phyloP scores from a whole-genome alignment of 2,113 vertebrate genomes.

The Caranx ignobilis region DNA sequence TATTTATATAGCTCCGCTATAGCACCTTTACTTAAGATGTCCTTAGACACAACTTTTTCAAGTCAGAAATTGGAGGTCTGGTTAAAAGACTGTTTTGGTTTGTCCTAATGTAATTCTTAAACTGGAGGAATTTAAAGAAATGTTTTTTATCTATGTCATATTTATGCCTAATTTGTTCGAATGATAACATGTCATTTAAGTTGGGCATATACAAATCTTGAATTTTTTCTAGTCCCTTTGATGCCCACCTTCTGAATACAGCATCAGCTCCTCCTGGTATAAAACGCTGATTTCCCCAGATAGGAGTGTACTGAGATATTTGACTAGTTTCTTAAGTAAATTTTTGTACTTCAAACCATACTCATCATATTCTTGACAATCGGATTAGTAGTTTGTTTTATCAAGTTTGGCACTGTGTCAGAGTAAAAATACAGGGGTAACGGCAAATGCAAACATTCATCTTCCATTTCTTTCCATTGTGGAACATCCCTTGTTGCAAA shows the following conservation, averaged over 20 bases:
- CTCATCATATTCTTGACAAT: too few species aligned
- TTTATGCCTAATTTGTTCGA: neutral
- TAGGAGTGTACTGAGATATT: too few species aligned
- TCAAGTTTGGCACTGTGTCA: too few species aligned
- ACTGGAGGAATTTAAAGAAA: neutral
- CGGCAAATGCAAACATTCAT: neutral
- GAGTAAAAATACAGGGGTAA: constrained; percentile 1
- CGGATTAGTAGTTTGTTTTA: too few species aligned
- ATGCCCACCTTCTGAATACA: neutral
- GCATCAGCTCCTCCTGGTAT: too few species aligned
- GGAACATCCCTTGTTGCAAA: neutral
- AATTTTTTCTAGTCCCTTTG: neutral
- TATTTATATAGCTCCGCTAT: neutral
- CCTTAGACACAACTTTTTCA: neutral
- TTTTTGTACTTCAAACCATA: too few species aligned
- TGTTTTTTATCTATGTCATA: neutral
- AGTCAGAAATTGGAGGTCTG: neutral
- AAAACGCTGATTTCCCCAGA: too few species aligned
- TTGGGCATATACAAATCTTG: neutral
- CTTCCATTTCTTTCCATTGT: constrained; percentile 6
- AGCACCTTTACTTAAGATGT: too few species aligned
- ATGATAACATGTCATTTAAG: neutral
- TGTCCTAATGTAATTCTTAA: neutral
- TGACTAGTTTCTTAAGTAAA: too few species aligned
- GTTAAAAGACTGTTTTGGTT: too few species aligned